Conservation (phyloP, 2,888 invertebrate genomes). For the Megamerina dolium region DNA sequence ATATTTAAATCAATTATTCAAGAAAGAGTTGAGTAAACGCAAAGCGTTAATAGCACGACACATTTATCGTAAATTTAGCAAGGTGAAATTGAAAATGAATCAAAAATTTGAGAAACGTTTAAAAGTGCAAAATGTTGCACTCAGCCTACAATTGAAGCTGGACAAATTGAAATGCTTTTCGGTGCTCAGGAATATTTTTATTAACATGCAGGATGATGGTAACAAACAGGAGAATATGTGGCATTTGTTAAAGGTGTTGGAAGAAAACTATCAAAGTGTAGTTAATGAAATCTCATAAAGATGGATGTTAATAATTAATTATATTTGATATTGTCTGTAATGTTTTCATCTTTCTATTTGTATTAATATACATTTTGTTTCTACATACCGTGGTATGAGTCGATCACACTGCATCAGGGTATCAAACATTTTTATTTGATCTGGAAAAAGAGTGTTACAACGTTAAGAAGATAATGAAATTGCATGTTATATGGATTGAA, state of each 20-base stretch:
- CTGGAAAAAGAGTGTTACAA: conserved; percentile 23
- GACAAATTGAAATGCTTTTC: conserved; percentile 28
- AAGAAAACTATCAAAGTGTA: conserved; percentile 20
- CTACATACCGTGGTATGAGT: conserved; percentile 32
- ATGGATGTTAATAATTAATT: neutral
- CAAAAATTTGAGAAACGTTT: conserved; percentile 25
- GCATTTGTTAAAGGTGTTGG: conserved; percentile 22
- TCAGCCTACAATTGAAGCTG: conserved; percentile 26
- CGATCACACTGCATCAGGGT: conserved; percentile 35
- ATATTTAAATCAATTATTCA: conserved; percentile 19
- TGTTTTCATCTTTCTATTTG: neutral
- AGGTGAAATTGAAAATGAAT: conserved; percentile 21
- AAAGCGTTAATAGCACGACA: conserved; percentile 18
- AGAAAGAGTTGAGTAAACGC: conserved; percentile 14
- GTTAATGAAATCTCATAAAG: conserved; percentile 16
- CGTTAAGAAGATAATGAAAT: neutral
- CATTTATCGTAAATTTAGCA: conserved; percentile 22
- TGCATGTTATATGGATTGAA: neutral
- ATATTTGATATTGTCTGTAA: neutral
- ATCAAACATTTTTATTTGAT: conserved; percentile 37
- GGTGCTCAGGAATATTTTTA: conserved; percentile 30
- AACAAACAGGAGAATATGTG: conserved; percentile 17
- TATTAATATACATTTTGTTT: neutral
- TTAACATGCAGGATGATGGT: conserved; percentile 22
- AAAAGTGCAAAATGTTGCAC: conserved; percentile 21